Percentiles rank a stretch among this genome's conserved stretches.
These are phyloP conservation scores for Pelosia muscerda DNA, from an alignment of 2,888 invertebrate genomes.

Conservation along the genomic window DNA sequence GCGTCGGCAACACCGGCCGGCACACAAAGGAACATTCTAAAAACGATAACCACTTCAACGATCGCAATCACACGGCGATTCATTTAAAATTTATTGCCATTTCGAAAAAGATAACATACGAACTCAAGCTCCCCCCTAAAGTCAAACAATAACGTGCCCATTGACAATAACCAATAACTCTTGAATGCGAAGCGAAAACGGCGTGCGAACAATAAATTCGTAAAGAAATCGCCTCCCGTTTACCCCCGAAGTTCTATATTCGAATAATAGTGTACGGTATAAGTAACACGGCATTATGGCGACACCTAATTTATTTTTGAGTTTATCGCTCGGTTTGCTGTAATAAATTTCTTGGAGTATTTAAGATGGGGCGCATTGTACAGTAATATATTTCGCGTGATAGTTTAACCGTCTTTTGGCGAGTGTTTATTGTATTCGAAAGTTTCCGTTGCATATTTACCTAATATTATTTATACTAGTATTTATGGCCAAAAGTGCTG, in stretches of 20 bases:
- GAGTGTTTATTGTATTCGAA: conserved; percentile 52
- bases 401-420: conserved; percentile 53
- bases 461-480: conserved; percentile 27
- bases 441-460: conserved; percentile 54
- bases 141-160: conserved; percentile 62
- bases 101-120: conserved; percentile 63
- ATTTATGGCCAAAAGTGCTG: conserved; percentile 7
- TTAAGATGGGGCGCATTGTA: conserved; percentile 61
- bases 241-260: conserved; percentile 42
- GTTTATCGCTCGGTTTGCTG: conserved; percentile 66
- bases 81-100: conserved; percentile 71
- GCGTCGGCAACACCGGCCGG: conserved; percentile 42
- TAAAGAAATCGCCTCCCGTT: conserved; percentile 62
- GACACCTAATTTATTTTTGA: conserved; percentile 69
- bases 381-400: conserved; percentile 58
- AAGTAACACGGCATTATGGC: conserved; percentile 57
- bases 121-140: conserved; percentile 54
- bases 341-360: conserved; percentile 64
- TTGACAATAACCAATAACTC: conserved; percentile 70
- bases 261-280: conserved; percentile 46
- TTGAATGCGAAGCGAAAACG: conserved; percentile 61
- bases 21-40: conserved; percentile 56
- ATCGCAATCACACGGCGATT: conserved; percentile 69
- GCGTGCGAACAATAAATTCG: conserved; percentile 65
- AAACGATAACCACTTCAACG: conserved; percentile 63